Base-by-base conservation (phyloP, 2,113 vertebrate genomes). In the Macrotis lagotis region DNA sequence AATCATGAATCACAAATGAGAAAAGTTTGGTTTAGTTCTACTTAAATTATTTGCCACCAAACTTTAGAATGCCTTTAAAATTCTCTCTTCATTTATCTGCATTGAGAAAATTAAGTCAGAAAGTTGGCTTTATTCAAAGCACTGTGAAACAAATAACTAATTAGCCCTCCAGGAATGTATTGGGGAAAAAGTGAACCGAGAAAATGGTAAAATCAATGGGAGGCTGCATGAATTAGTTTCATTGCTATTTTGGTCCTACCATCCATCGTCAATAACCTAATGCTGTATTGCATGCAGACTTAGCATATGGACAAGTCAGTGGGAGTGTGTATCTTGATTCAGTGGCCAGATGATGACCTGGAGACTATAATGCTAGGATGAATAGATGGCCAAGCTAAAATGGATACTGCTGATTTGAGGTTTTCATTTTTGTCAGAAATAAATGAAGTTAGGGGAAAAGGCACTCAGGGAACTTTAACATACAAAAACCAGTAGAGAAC, bases 121-220 rank as follows among this genome's bases (percentile, higher is more conserved):
- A 97, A 95, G 93, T 95, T 90, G 95, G 49, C 92, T 96, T 89
- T 50, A 91, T 96, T 97, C 92, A 51, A 91, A 96, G 92, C 50
- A 93, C 83, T 93, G 50, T 97, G 94, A 48, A 95, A 94, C 93
- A 95, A 97, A 96, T 90, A 95, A 96, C 96, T 96, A 97, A 97
- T 96, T 92, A 92, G 94, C 92, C 95, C 96, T 95, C 95, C 90
- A 96, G 95, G 95, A 89, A 96, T 96, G 93, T 94, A 94, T 9
- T 66, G 95, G 51, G 24, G 90, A 19, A 5, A 12, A 55, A 44
- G 90, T 51, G 52, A 93, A 92, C 1, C 0, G 8, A 91, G 94
- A 92, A 94, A 90, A 51, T 90, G 50, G 88, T 19, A 91, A n/a
- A 95, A 91, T 91, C 90, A 74, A 48, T 53, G 24, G 59, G n/a